A percentile compares a stretch with the other conserved stretches of the same genome.
Evolutionary conservation across 1,140 invertebrate species (phyloP).

Genomic region (Bombus huntii): DNA sequence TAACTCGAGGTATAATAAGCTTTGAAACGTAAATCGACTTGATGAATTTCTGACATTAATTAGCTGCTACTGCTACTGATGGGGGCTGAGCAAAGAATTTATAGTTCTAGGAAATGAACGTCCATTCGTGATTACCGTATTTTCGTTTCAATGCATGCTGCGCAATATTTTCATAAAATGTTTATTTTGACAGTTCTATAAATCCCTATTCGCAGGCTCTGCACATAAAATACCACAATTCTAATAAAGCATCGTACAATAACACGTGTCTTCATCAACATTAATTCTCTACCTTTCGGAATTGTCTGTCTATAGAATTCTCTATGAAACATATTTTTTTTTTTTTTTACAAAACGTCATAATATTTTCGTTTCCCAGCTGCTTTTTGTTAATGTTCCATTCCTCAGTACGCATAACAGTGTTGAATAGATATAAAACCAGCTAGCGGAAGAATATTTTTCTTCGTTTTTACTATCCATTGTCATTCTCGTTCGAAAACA

Average conservation of each 20-base stretch:
- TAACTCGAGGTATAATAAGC: background rate
- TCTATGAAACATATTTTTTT: background rate
- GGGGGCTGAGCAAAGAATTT: no score
- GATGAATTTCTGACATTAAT: background rate
- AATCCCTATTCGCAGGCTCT: no score
- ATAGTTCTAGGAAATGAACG: no score
- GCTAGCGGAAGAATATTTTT: background rate
- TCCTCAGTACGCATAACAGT: background rate
- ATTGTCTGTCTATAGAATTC: background rate
- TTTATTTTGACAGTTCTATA: no score
- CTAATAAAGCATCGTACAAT: background rate
- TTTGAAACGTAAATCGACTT: background rate
- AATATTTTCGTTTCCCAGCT: background rate
- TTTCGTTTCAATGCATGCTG: no score
- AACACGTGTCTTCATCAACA: no score
- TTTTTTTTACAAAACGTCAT: background rate
- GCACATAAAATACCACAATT: no score
- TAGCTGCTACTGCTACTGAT: background rate
- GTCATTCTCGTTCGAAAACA: background rate
- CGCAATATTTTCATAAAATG: no score
- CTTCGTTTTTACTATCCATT: background rate
- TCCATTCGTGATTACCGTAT: no score
- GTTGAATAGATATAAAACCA: background rate
- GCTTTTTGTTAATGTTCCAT: background rate
- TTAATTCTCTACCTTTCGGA: background rate